A percentile compares a stretch with the other conserved stretches of the same genome.
These are phyloP conservation scores for Emys orbicularis DNA, from an alignment of 2,797 vertebrate species.

Conservation along the genomic window DNA sequence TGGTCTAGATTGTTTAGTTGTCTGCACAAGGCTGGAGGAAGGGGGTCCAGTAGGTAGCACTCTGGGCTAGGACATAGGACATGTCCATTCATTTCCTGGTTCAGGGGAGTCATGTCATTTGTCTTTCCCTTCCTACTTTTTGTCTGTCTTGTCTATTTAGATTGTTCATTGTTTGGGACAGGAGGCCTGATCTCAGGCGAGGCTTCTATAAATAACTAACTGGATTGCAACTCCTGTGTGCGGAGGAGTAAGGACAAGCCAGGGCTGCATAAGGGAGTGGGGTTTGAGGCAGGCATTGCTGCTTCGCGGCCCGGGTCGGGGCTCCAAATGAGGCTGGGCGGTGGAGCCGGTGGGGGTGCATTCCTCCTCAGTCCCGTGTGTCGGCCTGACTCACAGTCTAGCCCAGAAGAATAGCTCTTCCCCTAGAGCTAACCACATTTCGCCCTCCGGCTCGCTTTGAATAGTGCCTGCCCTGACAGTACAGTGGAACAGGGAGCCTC, in stretches of 20 bases:
- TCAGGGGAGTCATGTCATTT: background rate
- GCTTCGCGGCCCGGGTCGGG: background rate
- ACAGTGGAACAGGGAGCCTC: background rate
- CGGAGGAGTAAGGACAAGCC: background rate
- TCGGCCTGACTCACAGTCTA: background rate
- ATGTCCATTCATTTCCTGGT: background rate
- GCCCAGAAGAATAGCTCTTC: background rate
- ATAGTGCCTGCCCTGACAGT: background rate
- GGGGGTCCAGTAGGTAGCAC: background rate
- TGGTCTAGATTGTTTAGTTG: background rate
- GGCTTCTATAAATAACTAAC: background rate
- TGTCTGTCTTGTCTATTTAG: background rate
- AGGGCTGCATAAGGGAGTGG: background rate
- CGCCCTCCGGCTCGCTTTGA: background rate
- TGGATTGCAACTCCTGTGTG: background rate
- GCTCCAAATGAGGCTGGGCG: too few relatives aligned
- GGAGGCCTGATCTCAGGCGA: background rate
- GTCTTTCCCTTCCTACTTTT: background rate
- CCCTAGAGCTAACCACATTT: background rate
- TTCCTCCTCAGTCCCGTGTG: background rate
- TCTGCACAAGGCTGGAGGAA: background rate
- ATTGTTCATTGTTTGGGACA: background rate
- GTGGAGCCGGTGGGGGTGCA: too few relatives aligned
- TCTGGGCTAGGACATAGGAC: background rate
- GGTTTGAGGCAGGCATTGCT: background rate